phyloP scores from a whole-genome alignment of 2,113 vertebrate species.

The Bujurquina vittata region DNA sequence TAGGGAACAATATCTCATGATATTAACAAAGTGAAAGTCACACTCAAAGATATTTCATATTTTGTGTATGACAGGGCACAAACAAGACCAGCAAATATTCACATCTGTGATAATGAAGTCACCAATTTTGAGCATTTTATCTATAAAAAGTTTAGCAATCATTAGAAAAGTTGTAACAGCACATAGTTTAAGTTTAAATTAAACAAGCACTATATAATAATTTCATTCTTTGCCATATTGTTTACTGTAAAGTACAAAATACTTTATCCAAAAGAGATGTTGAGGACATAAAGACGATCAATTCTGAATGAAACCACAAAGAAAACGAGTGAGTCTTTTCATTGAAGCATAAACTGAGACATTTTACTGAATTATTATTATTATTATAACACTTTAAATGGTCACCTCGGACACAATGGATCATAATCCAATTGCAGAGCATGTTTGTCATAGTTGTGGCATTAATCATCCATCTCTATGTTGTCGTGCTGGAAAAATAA shows the following conservation, averaged over 20 bases:
- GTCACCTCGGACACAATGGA: not conserved
- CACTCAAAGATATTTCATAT: not conserved
- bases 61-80: not conserved
- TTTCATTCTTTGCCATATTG: not conserved
- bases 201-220: not conserved
- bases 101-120: rapidly evolving
- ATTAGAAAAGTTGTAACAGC: not conserved
- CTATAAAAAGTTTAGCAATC: not conserved
- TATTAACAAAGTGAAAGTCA: not conserved
- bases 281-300: not conserved
- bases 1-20: not conserved
- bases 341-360: not conserved
- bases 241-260: not conserved
- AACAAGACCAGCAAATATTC: not conserved
- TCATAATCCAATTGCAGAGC: not conserved
- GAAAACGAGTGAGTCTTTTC: not conserved
- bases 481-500: constrained; percentile 53
- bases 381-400: not conserved
- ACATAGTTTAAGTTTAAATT: not conserved
- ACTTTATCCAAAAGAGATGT: not conserved
- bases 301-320: not conserved
- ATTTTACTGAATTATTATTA: not conserved
- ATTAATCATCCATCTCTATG: constrained; percentile 53
- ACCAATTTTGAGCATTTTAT: not conserved
- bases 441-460: constrained; percentile 37